Evolutionary conservation across 2,888 invertebrate genomes (phyloP).

Genomic region (Latrodectus elegans): DNA sequence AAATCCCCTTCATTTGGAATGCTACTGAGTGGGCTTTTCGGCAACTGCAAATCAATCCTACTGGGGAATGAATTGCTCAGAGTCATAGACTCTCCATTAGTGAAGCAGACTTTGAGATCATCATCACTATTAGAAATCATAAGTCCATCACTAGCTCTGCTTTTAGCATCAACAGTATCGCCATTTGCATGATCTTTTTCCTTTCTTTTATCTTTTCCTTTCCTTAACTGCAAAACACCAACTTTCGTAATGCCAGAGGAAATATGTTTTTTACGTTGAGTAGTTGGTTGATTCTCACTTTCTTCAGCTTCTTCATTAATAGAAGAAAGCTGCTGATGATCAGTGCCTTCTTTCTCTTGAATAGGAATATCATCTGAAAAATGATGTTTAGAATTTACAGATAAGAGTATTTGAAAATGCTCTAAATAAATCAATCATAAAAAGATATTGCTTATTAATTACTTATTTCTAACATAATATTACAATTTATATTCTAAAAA

Average conservation of each 20-base stretch:
- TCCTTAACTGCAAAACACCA: constrained; percentile 53
- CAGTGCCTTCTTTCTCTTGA: constrained; percentile 44
- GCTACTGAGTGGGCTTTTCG: constrained; percentile 48
- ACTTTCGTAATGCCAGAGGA: constrained; percentile 53
- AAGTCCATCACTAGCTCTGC: background rate
- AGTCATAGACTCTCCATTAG: constrained; percentile 13
- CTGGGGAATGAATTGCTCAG: constrained; percentile 52
- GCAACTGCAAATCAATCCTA: constrained; percentile 47
- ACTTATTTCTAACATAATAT: too few species aligned
- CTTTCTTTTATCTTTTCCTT: constrained; percentile 61
- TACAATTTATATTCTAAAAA: too few species aligned
- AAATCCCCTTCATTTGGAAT: constrained; percentile 44
- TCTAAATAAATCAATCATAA: background rate
- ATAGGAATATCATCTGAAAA: constrained; percentile 68
- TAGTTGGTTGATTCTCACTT: constrained; percentile 12
- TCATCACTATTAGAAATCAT: constrained; percentile 9
- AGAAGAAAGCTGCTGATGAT: constrained; percentile 47
- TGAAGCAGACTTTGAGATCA: constrained; percentile 24
- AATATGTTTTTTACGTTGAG: constrained; percentile 26
- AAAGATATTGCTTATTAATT: too few species aligned
- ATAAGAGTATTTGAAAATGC: background rate
- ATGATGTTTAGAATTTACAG: background rate
- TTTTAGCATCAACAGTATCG: constrained; percentile 29
- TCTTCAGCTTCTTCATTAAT: constrained; percentile 62
- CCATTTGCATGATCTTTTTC: constrained; percentile 29